These are phyloP conservation scores for Steatocranus sp. DNA, from an alignment of 2,797 vertebrate genomes.

Conservation along the genomic window DNA sequence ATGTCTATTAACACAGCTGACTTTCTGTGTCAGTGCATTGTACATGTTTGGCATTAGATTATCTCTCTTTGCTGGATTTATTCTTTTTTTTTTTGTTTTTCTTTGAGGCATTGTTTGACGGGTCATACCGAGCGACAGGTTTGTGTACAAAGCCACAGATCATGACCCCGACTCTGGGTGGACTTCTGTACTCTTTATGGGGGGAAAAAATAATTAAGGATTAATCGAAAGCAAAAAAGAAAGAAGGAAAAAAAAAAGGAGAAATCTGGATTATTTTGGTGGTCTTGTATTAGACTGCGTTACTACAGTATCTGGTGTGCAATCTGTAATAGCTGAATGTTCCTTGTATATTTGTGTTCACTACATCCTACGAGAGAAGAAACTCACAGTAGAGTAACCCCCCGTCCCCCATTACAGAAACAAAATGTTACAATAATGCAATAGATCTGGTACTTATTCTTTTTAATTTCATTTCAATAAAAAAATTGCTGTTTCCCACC, in stretches of 20 bases:
- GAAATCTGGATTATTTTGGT: conserved; percentile 79
- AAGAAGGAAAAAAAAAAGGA: neutral
- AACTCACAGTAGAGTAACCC: conserved; percentile 77
- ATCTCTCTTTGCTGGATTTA: neutral
- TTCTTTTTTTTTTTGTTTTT: neutral
- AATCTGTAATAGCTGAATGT: conserved; percentile 99
- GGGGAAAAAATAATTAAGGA: conserved; percentile 27
- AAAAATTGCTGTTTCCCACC: conserved; percentile 98
- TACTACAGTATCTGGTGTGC: conserved; percentile 91
- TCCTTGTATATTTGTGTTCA: conserved; percentile 97
- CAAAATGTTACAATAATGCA: conserved; percentile 91
- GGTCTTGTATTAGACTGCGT: conserved; percentile 92
- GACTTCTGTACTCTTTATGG: conserved; percentile 90
- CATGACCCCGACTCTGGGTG: conserved; percentile 78
- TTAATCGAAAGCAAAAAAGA: conserved; percentile 35
- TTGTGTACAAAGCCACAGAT: conserved; percentile 86
- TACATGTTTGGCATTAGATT: conserved; percentile 82
- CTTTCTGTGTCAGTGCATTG: conserved; percentile 99
- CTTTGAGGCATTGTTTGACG: conserved; percentile 71
- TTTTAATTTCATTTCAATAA: conserved; percentile 95
- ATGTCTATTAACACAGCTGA: conserved; percentile 98
- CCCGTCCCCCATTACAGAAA: conserved; percentile 64
- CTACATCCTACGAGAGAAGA: conserved; percentile 77
- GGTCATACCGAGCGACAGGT: conserved; percentile 67
- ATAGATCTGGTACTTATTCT: conserved; percentile 95